Conservation (phyloP, 2,113 vertebrate genomes). For the Saccopteryx leptura region DNA sequence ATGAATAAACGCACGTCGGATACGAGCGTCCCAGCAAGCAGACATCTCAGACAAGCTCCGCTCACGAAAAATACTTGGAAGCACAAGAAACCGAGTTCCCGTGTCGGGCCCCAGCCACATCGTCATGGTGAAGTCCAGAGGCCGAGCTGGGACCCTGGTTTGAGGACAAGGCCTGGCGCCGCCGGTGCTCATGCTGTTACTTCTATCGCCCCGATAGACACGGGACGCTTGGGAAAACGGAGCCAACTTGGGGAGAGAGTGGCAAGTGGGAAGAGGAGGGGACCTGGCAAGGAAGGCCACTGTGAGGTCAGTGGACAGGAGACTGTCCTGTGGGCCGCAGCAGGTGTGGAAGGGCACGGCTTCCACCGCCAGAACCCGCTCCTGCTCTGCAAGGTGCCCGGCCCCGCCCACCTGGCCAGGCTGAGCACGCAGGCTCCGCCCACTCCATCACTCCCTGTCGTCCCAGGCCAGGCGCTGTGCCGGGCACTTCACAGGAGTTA, state of each 20-base stretch:
- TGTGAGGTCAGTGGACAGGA: not conserved
- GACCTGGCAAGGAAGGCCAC: not conserved
- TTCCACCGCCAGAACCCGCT: not conserved
- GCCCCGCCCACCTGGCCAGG: not conserved
- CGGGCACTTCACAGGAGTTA: accelerated
- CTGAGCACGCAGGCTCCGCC: not conserved
- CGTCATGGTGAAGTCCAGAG: not conserved
- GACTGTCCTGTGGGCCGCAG: not conserved
- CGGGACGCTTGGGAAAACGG: not conserved
- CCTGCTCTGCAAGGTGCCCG: not conserved
- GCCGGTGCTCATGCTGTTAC: not conserved
- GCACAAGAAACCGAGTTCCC: too few species aligned
- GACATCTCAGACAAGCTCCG: not conserved
- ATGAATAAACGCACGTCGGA: not conserved
- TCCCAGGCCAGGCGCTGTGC: not conserved
- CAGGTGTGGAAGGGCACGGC: not conserved
- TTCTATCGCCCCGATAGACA: not conserved
- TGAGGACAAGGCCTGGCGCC: not conserved
- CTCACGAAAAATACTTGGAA: not conserved
- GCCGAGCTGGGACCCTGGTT: not conserved
- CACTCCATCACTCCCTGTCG: not conserved
- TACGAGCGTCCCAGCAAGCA: not conserved
- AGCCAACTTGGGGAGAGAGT: not conserved
- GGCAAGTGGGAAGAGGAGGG: not conserved
- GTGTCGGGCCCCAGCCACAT: accelerated